Base-by-base conservation (phyloP, 1,140 invertebrate genomes). In the Teleopsis dalmanni region DNA sequence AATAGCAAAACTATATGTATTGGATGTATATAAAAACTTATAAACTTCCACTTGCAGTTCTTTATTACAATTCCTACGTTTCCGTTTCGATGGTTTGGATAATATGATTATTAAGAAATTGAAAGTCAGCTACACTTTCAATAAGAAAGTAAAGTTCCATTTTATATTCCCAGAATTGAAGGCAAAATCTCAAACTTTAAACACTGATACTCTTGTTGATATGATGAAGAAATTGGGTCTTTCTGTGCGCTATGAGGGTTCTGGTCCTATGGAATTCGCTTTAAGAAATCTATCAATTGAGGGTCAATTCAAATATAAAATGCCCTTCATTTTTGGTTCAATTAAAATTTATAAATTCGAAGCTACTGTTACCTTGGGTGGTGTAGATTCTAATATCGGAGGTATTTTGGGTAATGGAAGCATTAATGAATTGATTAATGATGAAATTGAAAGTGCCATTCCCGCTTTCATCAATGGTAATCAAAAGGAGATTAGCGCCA, bases 291-390 rank as follows among this genome's bases (percentile, higher is more conserved):
- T 68, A 0, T 54, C 56, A n/a, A 52, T 68, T 34, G 45, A 61
- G 38, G 65, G 65, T n/a, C 57, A 59, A 35, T 68, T 68, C 56
- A 68, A 68, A 44, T 68, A 68, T 52, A 68, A 67, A 51, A 65
- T 68, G 62, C 65, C 65, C 41, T 54, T 61, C 52, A 50, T 68
- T 27, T 67, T 60, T 38, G 65, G 65, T 38, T 63, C 60, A 26
- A 65, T 68, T 35, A 68, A 65, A 52, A 68, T 68, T 34, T 68
- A 58, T 27, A 68, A 68, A 13, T 68, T 65, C 47, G 38, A 59
- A 29, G 54, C 54, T 22, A 48, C 42, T 11, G 54, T 68, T 4
- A 42, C 41, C 6, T 38, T 68, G 36, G 65, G 65, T 5, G 53
- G 60, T 14, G 60, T 61, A 2, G 35, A 19, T 23, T 67, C 65